Evolutionary conservation across 2,797 vertebrate species (phyloP).

Genomic region (Taeniopygia guttata): DNA sequence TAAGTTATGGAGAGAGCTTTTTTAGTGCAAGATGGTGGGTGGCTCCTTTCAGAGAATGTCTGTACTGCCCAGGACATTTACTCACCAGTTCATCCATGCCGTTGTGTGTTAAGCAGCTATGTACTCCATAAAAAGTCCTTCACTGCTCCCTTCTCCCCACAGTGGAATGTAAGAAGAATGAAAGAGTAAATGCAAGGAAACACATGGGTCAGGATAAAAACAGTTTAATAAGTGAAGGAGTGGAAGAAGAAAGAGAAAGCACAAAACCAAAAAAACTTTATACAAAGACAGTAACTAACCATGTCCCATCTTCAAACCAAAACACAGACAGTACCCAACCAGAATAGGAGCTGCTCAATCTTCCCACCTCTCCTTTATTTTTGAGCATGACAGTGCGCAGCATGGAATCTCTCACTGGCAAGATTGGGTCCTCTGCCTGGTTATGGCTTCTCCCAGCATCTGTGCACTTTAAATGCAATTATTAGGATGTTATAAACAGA

Average conservation of each 20-base stretch:
- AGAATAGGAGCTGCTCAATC: neutral
- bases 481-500: fast-evolving
- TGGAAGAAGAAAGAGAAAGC: neutral
- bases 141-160: fast-evolving
- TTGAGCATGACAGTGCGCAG: neutral
- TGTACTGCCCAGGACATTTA: neutral
- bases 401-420: neutral
- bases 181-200: neutral
- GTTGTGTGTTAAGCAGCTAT: neutral
- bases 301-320: neutral
- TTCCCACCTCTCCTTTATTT: neutral
- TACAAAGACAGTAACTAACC: neutral
- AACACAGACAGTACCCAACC: neutral
- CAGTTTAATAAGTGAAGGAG: neutral
- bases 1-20: neutral
- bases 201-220: neutral
- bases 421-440: fast-evolving
- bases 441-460: neutral
- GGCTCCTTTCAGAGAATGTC: neutral
- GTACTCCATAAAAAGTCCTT: neutral
- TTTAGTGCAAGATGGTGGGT: neutral
- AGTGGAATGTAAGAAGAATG: neutral
- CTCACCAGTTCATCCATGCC: neutral
- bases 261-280: neutral
- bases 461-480: neutral